phyloP scores from a whole-genome alignment of 2,113 vertebrate species.

The Triplophysa dalaica region DNA sequence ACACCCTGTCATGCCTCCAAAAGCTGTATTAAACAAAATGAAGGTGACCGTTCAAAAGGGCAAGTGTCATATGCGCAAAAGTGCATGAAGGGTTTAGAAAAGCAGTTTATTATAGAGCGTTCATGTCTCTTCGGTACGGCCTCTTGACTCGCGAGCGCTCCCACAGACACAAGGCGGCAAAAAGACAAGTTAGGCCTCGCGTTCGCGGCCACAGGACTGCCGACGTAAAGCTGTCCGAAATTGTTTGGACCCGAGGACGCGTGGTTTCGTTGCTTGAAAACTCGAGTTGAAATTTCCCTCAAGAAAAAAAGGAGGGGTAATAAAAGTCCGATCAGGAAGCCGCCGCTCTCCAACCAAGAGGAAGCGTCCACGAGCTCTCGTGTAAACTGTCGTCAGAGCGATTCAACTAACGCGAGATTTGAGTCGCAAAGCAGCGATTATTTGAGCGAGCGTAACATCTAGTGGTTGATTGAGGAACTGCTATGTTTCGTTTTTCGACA shows the following conservation, averaged over 20 bases:
- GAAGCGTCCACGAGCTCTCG: slow-evolving; percentile 51
- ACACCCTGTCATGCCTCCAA: slow-evolving; percentile 30
- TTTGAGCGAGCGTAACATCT: slow-evolving; percentile 34
- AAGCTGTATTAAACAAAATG: background rate
- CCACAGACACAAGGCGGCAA: background rate
- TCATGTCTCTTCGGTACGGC: slow-evolving; percentile 19
- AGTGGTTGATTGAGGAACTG: slow-evolving; percentile 26
- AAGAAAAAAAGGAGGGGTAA: slow-evolving; percentile 1
- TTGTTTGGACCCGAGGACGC: background rate
- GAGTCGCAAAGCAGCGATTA: no score
- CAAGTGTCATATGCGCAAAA: slow-evolving; percentile 13
- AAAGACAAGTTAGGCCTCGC: slow-evolving; percentile 1
- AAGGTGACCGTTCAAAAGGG: background rate
- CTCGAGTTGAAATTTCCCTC: slow-evolving; percentile 27
- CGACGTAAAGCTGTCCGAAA: slow-evolving; percentile 1
- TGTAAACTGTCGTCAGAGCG: slow-evolving; percentile 31
- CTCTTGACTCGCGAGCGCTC: slow-evolving; percentile 10
- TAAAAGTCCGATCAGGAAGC: slow-evolving; percentile 58
- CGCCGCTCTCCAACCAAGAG: slow-evolving; percentile 46
- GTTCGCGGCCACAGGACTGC: background rate
- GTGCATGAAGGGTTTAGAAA: background rate
- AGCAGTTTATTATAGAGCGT: slow-evolving; percentile 25
- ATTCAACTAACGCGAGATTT: slow-evolving; percentile 26
- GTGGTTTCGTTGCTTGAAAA: slow-evolving; percentile 16
- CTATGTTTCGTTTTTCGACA: background rate